These are phyloP conservation scores for Drosophila anceps DNA, from an alignment of 2,888 invertebrate species.

Conservation along the genomic window DNA sequence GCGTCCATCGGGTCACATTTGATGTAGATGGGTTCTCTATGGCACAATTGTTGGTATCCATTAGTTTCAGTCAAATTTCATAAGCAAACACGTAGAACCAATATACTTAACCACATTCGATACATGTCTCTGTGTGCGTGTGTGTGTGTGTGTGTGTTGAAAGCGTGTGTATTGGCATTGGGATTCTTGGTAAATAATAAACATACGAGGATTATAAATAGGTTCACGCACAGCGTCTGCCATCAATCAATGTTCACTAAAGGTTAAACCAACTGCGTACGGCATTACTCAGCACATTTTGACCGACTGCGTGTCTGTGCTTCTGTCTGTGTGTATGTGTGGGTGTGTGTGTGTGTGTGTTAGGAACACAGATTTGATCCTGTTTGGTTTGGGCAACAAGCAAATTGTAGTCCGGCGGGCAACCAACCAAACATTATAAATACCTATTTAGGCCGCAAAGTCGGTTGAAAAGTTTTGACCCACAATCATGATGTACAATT, in stretches of 20 bases:
- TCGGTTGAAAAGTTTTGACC: conserved; percentile 5
- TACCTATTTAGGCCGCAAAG: conserved; percentile 20
- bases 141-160: not conserved
- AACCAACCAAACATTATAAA: not conserved
- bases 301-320: not conserved
- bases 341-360: not conserved
- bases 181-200: conserved; percentile 71
- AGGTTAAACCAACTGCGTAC: conserved; percentile 26
- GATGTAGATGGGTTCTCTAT: conserved; percentile 29
- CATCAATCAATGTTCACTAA: conserved; percentile 71
- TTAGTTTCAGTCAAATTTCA: conserved; percentile 77
- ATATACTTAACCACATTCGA: conserved; percentile 48
- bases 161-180: conserved; percentile 47
- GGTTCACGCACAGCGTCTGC: conserved; percentile 50
- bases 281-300: conserved; percentile 61
- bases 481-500: conserved; percentile 17
- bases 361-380: conserved; percentile 24
- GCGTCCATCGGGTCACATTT: conserved; percentile 63
- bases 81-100: conserved; percentile 67
- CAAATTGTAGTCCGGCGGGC: conserved; percentile 22
- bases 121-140: not conserved
- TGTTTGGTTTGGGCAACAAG: conserved; percentile 1
- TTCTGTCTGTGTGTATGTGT: not conserved
- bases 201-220: conserved; percentile 75
- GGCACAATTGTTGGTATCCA: conserved; percentile 51